A percentile compares a stretch with the other conserved stretches of the same genome.
phyloP scores from a whole-genome alignment of 2,797 vertebrate species.

The Sebastes goodei region DNA sequence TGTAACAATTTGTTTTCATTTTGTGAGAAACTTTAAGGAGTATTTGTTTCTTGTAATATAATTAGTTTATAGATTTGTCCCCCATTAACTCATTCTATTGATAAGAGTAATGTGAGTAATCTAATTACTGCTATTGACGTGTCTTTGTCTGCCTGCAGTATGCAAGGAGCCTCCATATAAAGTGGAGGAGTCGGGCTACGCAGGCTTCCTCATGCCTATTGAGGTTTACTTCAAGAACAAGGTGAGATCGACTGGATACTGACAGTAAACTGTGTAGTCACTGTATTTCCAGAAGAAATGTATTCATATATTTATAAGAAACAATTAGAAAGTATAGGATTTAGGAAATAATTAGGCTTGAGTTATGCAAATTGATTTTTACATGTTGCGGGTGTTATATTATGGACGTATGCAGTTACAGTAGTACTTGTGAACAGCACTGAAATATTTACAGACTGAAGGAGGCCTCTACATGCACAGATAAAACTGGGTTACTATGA shows the following conservation, averaged over 20 bases:
- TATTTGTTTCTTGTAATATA: background rate
- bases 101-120: background rate
- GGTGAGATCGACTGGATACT: conserved; percentile 75
- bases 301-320: too few species aligned
- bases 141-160: conserved; percentile 81
- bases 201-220: conserved; percentile 98
- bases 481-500: background rate
- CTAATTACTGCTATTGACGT: background rate
- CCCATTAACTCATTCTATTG: background rate
- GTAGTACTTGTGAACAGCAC: background rate
- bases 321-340: background rate
- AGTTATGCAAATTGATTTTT: background rate
- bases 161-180: conserved; percentile 99
- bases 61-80: background rate
- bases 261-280: background rate
- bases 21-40: background rate
- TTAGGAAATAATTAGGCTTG: background rate
- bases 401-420: background rate
- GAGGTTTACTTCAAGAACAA: conserved; percentile 99
- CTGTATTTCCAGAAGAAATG: background rate
- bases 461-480: background rate
- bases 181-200: conserved; percentile 98
- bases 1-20: background rate
- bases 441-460: background rate
- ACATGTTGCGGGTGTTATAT: background rate